Base-by-base conservation (phyloP, 2,888 invertebrate genomes). In the Macaria notata region DNA sequence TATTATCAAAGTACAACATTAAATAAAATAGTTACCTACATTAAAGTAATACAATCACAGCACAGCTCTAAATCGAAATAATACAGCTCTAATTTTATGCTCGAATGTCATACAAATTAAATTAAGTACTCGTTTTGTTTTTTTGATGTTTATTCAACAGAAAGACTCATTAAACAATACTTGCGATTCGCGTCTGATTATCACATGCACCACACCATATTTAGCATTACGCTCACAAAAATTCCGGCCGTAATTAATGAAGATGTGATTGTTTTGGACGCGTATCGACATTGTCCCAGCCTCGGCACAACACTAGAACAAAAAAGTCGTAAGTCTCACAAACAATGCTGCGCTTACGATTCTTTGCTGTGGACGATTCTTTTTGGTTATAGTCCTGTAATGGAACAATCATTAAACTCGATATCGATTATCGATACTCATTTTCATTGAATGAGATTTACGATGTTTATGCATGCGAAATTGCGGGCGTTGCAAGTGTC, bases 241-340 rank as follows among this genome's bases (percentile, higher is more conserved):
- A 88, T 83, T 81, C 83, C 74, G 74, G 65, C 61, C 63, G 84
- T 86, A 90, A 90, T 90, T 88, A 89, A 90, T 90, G 86, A 87
- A 87, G 86, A 87, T 87, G 86, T 86, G 85, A 86, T 84, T 84
- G 83, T 86, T 80, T 79, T 73, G 75, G 74, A 78, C 76, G 77
- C 56, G 63, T 54, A 50, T 56, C 60, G 56, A 54, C 81, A 81
- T 84, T 83, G 84, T 84, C 79, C 80, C 79, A 79, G 70, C 45
- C 54, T 59, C 48, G 36, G 46, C 38, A 39, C 49, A 43, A n/a
- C 46, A 9, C 49, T 43, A 58, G 9, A 31, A 8, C 9, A 31
- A 58, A 9, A 58, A 50, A 39, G 54, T 33, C 46, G 9, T 47
- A 54, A 9, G 36, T 31, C 36, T 29, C 7, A 4, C 8, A 3